Conservation (phyloP, 2,113 vertebrate genomes). For the Actenoides lindsayi region DNA sequence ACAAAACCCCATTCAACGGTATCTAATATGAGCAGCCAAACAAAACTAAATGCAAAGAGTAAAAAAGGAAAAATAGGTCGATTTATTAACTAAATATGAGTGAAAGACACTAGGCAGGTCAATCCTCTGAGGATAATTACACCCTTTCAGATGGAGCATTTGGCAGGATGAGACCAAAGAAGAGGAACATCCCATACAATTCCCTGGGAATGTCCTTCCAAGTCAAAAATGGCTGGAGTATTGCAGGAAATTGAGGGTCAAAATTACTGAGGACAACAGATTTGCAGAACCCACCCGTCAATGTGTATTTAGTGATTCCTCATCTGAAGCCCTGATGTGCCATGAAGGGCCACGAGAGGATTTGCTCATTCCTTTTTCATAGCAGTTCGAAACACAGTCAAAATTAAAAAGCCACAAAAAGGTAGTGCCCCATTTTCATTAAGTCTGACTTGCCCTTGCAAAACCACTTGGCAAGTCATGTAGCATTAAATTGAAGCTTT, state of each 20-base stretch:
- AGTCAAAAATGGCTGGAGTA: not conserved
- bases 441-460: not conserved
- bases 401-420: not conserved
- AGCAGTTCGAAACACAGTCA: accelerated
- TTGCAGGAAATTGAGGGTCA: not conserved
- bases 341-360: not conserved
- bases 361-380: not conserved
- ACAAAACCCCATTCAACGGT: not conserved
- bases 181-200: not conserved
- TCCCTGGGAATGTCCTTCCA: not conserved
- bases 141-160: not conserved
- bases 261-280: not conserved
- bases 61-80: not conserved
- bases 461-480: not conserved
- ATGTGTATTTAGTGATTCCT: not conserved
- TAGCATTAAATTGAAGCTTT: not conserved
- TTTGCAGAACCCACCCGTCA: not conserved
- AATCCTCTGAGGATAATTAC: not conserved
- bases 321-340: not conserved
- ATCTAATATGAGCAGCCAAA: not conserved
- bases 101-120: not conserved
- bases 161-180: not conserved
- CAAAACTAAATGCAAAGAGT: not conserved
- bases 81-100: not conserved
- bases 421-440: not conserved